Conservation (phyloP, 2,797 vertebrate species). For the Poecilia gillii region DNA sequence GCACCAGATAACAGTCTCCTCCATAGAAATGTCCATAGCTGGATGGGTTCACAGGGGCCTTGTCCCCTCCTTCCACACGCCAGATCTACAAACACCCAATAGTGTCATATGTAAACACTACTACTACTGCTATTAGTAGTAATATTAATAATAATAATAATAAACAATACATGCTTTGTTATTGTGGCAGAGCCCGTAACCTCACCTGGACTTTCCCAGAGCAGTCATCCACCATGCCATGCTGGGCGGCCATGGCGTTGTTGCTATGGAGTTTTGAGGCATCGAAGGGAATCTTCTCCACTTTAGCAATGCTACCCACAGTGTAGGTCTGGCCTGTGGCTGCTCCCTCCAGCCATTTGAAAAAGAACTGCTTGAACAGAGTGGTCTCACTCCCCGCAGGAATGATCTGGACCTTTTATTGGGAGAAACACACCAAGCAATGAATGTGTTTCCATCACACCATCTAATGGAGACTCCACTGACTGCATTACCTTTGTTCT, state of each 20-base stretch:
- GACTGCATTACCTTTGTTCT: slow-evolving; percentile 69
- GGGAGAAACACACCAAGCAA: slow-evolving; percentile 5
- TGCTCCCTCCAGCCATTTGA: slow-evolving; percentile 78
- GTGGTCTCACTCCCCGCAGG: slow-evolving; percentile 74
- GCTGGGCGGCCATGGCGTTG: slow-evolving; percentile 79
- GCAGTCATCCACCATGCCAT: slow-evolving; percentile 82
- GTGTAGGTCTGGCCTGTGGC: slow-evolving; percentile 67
- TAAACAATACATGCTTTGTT: background rate
- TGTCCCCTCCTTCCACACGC: slow-evolving; percentile 76
- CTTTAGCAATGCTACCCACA: slow-evolving; percentile 65
- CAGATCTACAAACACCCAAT: slow-evolving; percentile 74
- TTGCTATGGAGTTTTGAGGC: slow-evolving; percentile 72
- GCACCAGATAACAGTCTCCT: slow-evolving; percentile 84
- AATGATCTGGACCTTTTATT: slow-evolving; percentile 73
- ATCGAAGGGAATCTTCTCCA: slow-evolving; percentile 79
- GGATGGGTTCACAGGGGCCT: slow-evolving; percentile 65
- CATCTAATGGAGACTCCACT: background rate
- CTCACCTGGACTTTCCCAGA: slow-evolving; percentile 78
- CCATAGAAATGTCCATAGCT: slow-evolving; percentile 81
- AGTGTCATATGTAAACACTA: background rate
- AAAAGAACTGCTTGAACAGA: slow-evolving; percentile 83
- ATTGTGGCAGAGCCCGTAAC: background rate
- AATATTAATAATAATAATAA: background rate
- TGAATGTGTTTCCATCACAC: background rate
- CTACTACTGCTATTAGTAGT: background rate